A percentile compares a stretch with the other conserved stretches of the same genome.
Evolutionary conservation across 2,113 vertebrate genomes (phyloP).

Genomic region (Tyrannus savana): DNA sequence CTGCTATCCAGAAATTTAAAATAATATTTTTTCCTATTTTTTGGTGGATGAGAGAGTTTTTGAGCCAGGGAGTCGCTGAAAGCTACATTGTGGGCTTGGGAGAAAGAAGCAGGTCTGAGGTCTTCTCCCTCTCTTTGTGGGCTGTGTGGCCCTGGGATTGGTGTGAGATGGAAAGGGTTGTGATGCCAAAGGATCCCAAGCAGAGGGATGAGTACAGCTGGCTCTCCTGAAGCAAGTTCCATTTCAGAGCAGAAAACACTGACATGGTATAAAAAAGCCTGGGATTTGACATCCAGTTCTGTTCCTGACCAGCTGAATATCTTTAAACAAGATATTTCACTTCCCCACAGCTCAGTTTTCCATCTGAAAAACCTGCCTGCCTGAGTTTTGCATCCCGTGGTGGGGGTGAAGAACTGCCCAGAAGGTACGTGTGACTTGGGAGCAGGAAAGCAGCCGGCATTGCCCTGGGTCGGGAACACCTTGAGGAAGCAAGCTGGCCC

Average conservation of each 20-base stretch:
- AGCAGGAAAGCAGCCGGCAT: background rate
- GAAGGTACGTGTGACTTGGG: background rate
- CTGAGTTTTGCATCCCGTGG: background rate
- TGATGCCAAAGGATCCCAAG: background rate
- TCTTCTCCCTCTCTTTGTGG: background rate
- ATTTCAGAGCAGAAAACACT: background rate
- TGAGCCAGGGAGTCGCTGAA: fast-evolving
- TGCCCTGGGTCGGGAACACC: background rate
- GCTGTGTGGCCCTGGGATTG: background rate
- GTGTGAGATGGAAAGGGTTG: background rate
- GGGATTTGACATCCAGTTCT: background rate
- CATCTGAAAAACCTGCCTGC: background rate
- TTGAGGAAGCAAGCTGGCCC: background rate
- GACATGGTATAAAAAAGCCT: background rate
- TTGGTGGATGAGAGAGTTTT: background rate
- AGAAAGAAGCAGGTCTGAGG: background rate
- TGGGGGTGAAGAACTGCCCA: background rate
- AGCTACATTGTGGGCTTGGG: background rate
- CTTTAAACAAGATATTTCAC: background rate
- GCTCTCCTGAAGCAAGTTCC: background rate
- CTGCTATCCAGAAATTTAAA: background rate
- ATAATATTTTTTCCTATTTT: background rate
- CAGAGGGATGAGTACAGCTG: background rate
- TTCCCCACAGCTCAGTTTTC: background rate
- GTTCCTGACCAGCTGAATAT: background rate